Evolutionary conservation across 2,113 vertebrate genomes (phyloP), one percentile per base, ranked within the genome.

Genomic region (Halichoeres trimaculatus): DNA sequence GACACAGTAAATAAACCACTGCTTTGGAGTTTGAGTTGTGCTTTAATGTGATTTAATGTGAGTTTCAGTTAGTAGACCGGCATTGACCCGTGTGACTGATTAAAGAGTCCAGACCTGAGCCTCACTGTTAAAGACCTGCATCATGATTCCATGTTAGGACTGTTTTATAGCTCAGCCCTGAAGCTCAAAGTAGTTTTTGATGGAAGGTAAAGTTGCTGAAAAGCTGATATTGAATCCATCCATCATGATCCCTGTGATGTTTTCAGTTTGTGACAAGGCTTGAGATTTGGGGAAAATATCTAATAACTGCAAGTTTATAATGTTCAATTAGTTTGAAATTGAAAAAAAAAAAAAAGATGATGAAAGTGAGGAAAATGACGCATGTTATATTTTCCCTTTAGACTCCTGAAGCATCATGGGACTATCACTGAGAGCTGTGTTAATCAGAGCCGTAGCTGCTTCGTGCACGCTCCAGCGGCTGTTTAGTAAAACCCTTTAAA

Each of bases 361-460:
- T 57, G 4, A 4, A 30, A 30, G 30, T 30, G 41, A 14, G 41
- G 10, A 10, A 6, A 55, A 54, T 23, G 10, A 68, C 38, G 69
- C 17, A 60, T 63, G 50, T 50, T 66, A 34, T 17, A 34, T 38
- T 54, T 73, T 30, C 53, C 68, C 36, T 10, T 48, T 59, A 61
- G 57, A 54, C 22, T 69, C 62, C 10, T 20, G 48, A n/a, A 40
- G 35, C 40, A 22, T 75, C 62, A 38, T 9, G 19, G 56, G 60
- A 62, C 34, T 36, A 34, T 64, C 57, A 23, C 38, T 68, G 43
- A 51, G 75, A 71, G 61, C 61, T 22, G 38, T 20, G 47, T 70
- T 70, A 85, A 78, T 61, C 63, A 82, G 58, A 51, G 56, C 60
- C 61, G 55, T 41, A 30, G 59, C 76, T 19, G 56, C 34, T 38